Evolutionary conservation across 2,113 vertebrate genomes (phyloP).

Genomic region (Zootoca vivipara): DNA sequence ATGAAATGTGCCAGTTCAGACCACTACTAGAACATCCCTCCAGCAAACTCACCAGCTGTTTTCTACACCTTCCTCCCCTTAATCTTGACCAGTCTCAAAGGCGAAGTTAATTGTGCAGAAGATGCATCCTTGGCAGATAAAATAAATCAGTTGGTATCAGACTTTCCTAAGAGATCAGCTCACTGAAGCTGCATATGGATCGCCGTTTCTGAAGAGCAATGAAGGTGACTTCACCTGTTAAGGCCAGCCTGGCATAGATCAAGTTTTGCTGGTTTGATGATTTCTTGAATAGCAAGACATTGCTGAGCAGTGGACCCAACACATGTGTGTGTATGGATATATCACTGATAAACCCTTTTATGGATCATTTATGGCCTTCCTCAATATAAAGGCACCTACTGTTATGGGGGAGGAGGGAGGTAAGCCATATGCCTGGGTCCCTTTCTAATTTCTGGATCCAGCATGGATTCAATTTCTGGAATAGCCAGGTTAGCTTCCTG

Average conservation of each 20-base stretch:
- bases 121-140: neutral
- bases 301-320: neutral
- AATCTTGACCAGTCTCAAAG: neutral
- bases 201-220: neutral
- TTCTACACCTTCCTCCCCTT: fast-evolving
- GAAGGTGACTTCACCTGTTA: neutral
- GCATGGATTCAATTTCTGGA: too few species aligned
- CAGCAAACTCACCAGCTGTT: too few species aligned
- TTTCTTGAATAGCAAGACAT: neutral
- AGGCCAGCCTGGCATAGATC: neutral
- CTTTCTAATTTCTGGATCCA: too few species aligned
- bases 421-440: too few species aligned
- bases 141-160: neutral
- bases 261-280: neutral
- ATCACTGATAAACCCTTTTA: neutral
- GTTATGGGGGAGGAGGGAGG: too few species aligned
- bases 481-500: too few species aligned
- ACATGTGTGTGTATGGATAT: neutral
- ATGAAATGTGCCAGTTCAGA: neutral
- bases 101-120: neutral
- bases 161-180: neutral
- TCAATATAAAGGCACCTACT: too few species aligned
- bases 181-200: neutral
- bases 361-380: too few species aligned
- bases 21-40: too few species aligned